Conservation (phyloP, 2,797 vertebrate genomes). For the Triplophysa bombifrons region DNA sequence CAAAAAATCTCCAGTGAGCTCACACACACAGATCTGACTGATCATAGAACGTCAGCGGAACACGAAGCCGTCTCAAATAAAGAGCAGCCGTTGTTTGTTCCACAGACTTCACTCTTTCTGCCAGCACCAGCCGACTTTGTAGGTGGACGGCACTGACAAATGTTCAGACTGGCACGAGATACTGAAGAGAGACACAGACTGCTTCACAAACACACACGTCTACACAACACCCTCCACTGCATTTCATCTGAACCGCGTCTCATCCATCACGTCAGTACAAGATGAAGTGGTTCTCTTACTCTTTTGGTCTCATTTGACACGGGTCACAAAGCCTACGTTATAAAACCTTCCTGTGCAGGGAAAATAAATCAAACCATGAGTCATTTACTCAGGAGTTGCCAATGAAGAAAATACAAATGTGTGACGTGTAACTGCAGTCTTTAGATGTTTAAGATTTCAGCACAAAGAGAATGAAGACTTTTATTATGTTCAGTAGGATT, state of each 20-base stretch:
- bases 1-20: not conserved
- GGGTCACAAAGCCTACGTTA: not conserved
- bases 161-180: slow-evolving; percentile 63
- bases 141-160: slow-evolving; percentile 65
- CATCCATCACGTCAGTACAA: slow-evolving; percentile 12
- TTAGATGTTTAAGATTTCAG: no score
- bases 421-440: no score
- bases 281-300: not conserved
- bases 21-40: slow-evolving; percentile 9
- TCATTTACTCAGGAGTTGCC: not conserved
- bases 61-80: slow-evolving; percentile 40
- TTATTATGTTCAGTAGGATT: not conserved
- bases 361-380: not conserved
- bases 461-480: not conserved
- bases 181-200: slow-evolving; percentile 40
- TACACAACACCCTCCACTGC: not conserved
- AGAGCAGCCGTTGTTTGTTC: slow-evolving; percentile 67
- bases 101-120: slow-evolving; percentile 61
- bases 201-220: slow-evolving; percentile 7
- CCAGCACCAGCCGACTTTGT: slow-evolving; percentile 62
- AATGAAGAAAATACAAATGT: no score
- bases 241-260: not conserved
- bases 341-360: not conserved
- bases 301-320: not conserved
- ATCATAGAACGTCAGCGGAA: not conserved